These are phyloP conservation scores for Deilephila porcellus DNA, from an alignment of 2,888 invertebrate species.

Conservation along the genomic window DNA sequence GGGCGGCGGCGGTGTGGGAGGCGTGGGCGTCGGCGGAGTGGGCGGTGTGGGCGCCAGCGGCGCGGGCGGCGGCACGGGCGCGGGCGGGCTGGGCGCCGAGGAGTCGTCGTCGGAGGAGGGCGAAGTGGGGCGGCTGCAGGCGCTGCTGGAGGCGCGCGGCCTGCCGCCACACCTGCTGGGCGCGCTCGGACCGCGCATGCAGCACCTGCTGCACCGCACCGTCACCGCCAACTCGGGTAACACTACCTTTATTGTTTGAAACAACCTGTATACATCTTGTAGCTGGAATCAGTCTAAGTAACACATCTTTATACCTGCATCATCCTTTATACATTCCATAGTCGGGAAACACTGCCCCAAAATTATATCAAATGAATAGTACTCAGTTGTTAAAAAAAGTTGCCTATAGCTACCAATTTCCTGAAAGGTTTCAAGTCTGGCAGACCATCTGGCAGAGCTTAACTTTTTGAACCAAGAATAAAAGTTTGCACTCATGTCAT, in stretches of 20 bases:
- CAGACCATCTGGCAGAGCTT: no score
- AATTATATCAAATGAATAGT: no score
- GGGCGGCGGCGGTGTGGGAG: slow-evolving; percentile 53
- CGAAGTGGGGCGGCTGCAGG: slow-evolving; percentile 97
- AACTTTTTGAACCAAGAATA: no score
- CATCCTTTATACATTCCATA: no score
- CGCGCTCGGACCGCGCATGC: slow-evolving; percentile 97
- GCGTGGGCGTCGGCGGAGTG: slow-evolving; percentile 51
- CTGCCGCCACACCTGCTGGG: slow-evolving; percentile 98
- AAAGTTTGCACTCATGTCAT: no score
- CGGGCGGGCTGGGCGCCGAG: slow-evolving; percentile 87
- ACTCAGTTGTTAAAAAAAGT: no score
- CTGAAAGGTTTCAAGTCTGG: no score
- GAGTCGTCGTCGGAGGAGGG: slow-evolving; percentile 91
- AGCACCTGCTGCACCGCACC: slow-evolving; percentile 96
- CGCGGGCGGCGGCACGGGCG: slow-evolving; percentile 63
- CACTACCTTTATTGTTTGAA: no score
- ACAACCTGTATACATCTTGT: no score
- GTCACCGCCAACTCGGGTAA: slow-evolving; percentile 90
- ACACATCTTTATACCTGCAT: neutral
- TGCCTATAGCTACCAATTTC: no score
- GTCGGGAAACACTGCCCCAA: no score
- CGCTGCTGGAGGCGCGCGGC: slow-evolving; percentile 96
- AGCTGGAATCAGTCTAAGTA: neutral
- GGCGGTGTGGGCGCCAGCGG: slow-evolving; percentile 55